A percentile compares a stretch with the other conserved stretches of the same genome.
Conservation (phyloP, 2,888 invertebrate species). For the Dolichomitus sp. region DNA sequence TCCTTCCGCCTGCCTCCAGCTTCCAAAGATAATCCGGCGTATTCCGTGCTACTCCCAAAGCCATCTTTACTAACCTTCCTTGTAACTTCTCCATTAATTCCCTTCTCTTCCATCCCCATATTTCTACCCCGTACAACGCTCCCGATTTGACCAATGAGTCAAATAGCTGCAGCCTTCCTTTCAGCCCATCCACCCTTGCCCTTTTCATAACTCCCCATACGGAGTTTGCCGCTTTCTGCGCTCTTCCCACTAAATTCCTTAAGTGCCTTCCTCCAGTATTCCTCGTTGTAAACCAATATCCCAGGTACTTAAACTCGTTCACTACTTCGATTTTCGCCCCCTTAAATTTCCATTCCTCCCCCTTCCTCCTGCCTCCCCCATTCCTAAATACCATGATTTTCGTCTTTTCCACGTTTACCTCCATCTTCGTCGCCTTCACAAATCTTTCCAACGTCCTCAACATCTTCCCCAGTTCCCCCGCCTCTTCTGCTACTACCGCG, state of each 20-base stretch:
- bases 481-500: constrained; percentile 37
- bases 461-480: constrained; percentile 25
- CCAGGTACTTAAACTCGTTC: constrained; percentile 44
- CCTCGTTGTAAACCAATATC: constrained; percentile 37
- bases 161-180: background rate
- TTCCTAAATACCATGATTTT: constrained; percentile 49
- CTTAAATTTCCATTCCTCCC: constrained; percentile 32
- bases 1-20: constrained; percentile 6
- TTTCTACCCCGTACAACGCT: constrained; percentile 8
- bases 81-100: background rate
- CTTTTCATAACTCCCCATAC: constrained; percentile 29
- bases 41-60: background rate
- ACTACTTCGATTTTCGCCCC: constrained; percentile 33
- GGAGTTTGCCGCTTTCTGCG: constrained; percentile 17
- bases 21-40: constrained; percentile 3
- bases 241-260: constrained; percentile 15
- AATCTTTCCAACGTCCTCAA: constrained; percentile 23
- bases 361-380: constrained; percentile 16
- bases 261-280: constrained; percentile 3
- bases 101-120: constrained; percentile 15
- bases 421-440: constrained; percentile 24
- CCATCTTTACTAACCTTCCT: constrained; percentile 11
- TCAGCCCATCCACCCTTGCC: constrained; percentile 1
- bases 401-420: constrained; percentile 39
- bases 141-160: background rate